Evolutionary conservation across 2,113 vertebrate species (phyloP), one percentile per base, ranked within the genome.

Genomic region (Equus przewalskii): DNA sequence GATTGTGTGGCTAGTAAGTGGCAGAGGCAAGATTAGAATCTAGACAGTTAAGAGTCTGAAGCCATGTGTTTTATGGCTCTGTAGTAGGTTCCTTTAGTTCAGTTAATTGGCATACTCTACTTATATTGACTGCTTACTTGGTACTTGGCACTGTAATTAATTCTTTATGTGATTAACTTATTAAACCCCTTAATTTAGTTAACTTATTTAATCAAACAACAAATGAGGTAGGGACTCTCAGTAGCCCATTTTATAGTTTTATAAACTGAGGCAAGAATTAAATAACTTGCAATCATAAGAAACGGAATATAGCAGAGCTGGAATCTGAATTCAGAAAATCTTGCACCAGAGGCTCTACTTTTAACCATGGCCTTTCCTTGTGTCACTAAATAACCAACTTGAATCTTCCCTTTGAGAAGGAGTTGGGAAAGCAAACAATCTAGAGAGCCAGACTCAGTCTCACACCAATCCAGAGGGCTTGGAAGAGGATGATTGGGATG

Each of bases 281-380:
- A 84, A 4, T 80, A 69, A 54, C 6, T 67, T 80, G 46, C 8
- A 79, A n/a, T 65, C 46, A 41, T 41, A 21, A 86, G 69, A 88
- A 92, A 94, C 33, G 18, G 10, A 46, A 0, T 65, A 81, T 56
- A 58, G 56, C 26, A 94, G 18, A 83, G 51, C 26, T 67, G 14
- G 2, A 87, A 90, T 92, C 30, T 94, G 46, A 96, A 94, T 87
- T 96, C 36, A 80, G 84, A 92, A 92, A 72, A n/a, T 58, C 69
- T 95, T 90, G 6, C 1, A n/a, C 14, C 18, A 64, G 36, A 83
- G 22, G 28, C 36, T 83, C 33, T 73, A 16, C 36, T 84, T 87
- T 94, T 80, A 91, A 93, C 49, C 73, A 22, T 10, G 75, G 24
- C 41, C 33, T 89, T 41, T 85, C 54, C 67, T n/a, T 75, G 6